phyloP scores from a whole-genome alignment of 2,797 vertebrate genomes.

The Tinamus major region DNA sequence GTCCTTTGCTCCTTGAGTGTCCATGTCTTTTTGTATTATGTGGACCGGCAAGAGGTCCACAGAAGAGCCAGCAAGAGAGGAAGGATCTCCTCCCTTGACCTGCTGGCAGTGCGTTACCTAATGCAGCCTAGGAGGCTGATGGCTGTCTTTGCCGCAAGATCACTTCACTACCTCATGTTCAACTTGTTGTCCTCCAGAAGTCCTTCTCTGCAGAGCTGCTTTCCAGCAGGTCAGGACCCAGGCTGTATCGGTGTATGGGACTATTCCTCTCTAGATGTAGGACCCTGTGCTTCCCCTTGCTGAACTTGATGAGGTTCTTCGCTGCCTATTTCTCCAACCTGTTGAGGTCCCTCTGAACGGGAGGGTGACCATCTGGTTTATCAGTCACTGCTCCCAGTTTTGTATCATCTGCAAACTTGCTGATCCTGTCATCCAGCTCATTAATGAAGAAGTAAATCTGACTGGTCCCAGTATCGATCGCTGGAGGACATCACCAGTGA shows the following conservation, averaged over 20 bases:
- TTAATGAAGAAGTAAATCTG: neutral
- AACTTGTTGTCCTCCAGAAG: neutral
- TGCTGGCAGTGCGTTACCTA: too few relatives aligned
- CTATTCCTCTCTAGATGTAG: neutral
- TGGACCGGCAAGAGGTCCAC: too few relatives aligned
- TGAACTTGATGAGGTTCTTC: neutral
- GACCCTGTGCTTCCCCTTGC: neutral
- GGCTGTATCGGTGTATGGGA: neutral
- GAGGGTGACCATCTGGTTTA: neutral
- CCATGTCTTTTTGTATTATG: neutral
- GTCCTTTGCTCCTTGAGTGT: neutral
- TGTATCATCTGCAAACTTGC: neutral
- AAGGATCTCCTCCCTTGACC: neutral
- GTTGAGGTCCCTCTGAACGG: neutral
- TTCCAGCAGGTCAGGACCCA: neutral
- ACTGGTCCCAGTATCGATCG: neutral
- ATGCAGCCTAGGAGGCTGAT: too few relatives aligned
- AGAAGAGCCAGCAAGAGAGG: too few relatives aligned
- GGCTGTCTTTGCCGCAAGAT: neutral
- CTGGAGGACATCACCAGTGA: neutral
- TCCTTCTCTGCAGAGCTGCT: neutral
- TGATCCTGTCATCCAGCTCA: neutral
- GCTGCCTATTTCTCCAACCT: neutral
- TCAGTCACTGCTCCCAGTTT: neutral
- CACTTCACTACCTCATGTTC: neutral